Conservation (phyloP, 2,797 vertebrate genomes). For the Microctenopoma stevenorrisi region DNA sequence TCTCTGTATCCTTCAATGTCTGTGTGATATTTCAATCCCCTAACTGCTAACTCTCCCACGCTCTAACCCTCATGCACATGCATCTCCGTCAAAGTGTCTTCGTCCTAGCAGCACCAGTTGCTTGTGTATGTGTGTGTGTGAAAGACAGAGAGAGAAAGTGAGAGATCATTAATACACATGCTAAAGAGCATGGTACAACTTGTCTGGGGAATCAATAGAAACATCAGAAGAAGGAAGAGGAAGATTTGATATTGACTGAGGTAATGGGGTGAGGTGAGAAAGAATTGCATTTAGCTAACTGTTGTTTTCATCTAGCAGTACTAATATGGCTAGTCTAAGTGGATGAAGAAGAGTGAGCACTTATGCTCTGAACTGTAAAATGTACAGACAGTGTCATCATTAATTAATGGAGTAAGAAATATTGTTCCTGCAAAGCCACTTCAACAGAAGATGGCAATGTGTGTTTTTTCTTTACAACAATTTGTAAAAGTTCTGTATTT, state of each 20-base stretch:
- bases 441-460: not conserved
- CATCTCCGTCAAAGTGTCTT: slow-evolving; percentile 40
- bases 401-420: slow-evolving; percentile 1
- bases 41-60: slow-evolving; percentile 34
- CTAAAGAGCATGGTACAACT: slow-evolving; percentile 59
- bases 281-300: slow-evolving; percentile 48
- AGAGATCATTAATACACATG: slow-evolving; percentile 66
- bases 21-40: slow-evolving; percentile 20
- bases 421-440: not conserved
- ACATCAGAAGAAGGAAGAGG: slow-evolving; percentile 60
- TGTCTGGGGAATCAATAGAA: slow-evolving; percentile 66
- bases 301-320: slow-evolving; percentile 46
- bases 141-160: slow-evolving; percentile 11
- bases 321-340: slow-evolving; percentile 27
- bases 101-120: slow-evolving; percentile 28
- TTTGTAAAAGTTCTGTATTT: not conserved
- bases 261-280: slow-evolving; percentile 67
- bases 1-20: slow-evolving; percentile 17
- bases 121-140: slow-evolving; percentile 8
- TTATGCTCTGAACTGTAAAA: slow-evolving; percentile 10
- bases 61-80: slow-evolving; percentile 17
- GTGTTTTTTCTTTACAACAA: not conserved
- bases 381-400: slow-evolving; percentile 4
- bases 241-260: slow-evolving; percentile 68
- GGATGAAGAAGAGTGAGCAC: slow-evolving; percentile 3